Conservation (phyloP, 2,113 vertebrate species). For the Atlantisia rogersi region DNA sequence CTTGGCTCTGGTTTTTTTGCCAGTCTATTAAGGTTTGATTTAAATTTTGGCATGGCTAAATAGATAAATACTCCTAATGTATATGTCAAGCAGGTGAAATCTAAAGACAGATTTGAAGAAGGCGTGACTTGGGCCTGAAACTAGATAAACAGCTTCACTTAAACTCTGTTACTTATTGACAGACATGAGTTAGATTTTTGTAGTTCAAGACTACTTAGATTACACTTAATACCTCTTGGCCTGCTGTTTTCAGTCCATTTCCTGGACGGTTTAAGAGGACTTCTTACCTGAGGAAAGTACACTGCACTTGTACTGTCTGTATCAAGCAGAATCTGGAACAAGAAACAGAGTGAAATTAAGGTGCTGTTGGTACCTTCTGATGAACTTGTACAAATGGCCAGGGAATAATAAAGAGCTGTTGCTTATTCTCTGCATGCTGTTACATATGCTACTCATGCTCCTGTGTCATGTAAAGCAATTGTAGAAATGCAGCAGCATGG, state of each 20-base stretch:
- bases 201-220: not conserved
- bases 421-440: not conserved
- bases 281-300: not conserved
- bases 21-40: not conserved
- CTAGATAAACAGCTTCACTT: not conserved
- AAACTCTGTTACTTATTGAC: not conserved
- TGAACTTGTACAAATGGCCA: not conserved
- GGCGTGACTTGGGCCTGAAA: not conserved
- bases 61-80: not conserved
- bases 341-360: not conserved
- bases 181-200: not conserved
- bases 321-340: not conserved
- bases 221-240: not conserved
- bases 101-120: not conserved
- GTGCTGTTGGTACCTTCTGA: not conserved
- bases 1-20: not conserved
- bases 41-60: not conserved
- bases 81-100: not conserved
- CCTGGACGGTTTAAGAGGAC: not conserved
- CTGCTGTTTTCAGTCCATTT: not conserved
- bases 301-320: fast-evolving
- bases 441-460: not conserved
- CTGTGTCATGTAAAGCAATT: not conserved
- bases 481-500: not conserved
- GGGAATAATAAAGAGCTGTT: not conserved